Evolutionary conservation across 2,113 vertebrate species (phyloP).

Genomic region (Pipra filicauda): DNA sequence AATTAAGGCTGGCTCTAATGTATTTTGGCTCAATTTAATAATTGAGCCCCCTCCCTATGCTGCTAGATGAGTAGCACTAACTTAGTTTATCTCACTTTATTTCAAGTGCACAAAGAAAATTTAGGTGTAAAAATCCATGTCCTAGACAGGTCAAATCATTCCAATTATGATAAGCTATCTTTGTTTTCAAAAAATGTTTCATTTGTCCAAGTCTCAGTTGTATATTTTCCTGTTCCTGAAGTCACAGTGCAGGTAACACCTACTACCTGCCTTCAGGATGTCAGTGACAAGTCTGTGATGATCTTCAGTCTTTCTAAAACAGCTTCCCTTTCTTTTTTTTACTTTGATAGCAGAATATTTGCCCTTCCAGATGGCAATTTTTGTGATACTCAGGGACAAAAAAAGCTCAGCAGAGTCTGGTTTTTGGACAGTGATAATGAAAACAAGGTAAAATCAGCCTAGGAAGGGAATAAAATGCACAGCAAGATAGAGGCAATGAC

Average conservation of each 20-base stretch:
- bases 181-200: not conserved
- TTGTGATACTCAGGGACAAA: not conserved
- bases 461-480: not conserved
- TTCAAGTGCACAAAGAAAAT: not conserved
- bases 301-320: not conserved
- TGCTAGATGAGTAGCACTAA: not conserved
- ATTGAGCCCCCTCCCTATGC: rapidly evolving
- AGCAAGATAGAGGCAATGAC: not conserved
- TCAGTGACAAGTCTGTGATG: not conserved
- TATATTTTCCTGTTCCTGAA: not conserved
- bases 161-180: not conserved
- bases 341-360: not conserved
- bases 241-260: not conserved
- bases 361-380: not conserved
- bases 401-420: not conserved
- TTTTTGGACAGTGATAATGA: not conserved
- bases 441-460: not conserved
- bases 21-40: not conserved
- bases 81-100: not conserved
- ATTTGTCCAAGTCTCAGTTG: not conserved
- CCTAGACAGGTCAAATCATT: not conserved
- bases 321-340: not conserved
- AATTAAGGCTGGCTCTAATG: not conserved
- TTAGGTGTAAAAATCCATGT: not conserved
- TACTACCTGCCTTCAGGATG: not conserved